Conservation (phyloP, 1,140 invertebrate genomes). For the Babylonia areolata region DNA sequence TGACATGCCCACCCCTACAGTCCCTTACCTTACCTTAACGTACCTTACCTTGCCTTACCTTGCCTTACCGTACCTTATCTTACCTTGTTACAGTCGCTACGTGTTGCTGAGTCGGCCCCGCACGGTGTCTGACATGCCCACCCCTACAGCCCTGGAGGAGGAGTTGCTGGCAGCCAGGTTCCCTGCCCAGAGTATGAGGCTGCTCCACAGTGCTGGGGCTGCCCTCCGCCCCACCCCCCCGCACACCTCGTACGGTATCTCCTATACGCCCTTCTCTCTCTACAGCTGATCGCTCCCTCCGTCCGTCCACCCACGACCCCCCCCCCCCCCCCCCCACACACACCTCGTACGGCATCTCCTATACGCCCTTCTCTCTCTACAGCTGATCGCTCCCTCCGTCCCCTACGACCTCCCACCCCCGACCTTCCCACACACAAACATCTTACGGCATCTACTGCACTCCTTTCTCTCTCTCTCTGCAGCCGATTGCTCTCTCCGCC, state of each 20-base stretch:
- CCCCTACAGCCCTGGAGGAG: constrained; percentile 69
- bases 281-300: not conserved
- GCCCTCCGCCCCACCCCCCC: constrained; percentile 33
- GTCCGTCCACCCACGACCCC: no score
- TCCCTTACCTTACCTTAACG: no score
- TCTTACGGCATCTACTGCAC: constrained; percentile 49
- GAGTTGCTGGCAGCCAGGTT: constrained; percentile 68
- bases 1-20: constrained; percentile 56
- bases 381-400: not conserved
- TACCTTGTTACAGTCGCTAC: constrained; percentile 66
- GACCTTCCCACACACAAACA: constrained; percentile 27
- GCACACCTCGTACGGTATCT: constrained; percentile 38
- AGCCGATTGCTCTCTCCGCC: not conserved
- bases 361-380: constrained; percentile 50
- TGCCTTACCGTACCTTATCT: no score
- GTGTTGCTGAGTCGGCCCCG: constrained; percentile 66
- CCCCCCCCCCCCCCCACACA: constrained; percentile 24
- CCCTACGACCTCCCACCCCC: constrained; percentile 29
- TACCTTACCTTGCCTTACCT: no score
- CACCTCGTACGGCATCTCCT: constrained; percentile 45
- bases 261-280: constrained; percentile 53
- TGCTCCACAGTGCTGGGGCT: constrained; percentile 39
- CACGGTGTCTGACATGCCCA: constrained; percentile 42
- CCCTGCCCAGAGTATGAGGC: constrained; percentile 60
- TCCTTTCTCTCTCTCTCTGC: constrained; percentile 45